A percentile compares a stretch with the other conserved stretches of the same genome.
phyloP scores from a whole-genome alignment of 2,888 invertebrate species.

The Nephrocerus scutellatus region DNA sequence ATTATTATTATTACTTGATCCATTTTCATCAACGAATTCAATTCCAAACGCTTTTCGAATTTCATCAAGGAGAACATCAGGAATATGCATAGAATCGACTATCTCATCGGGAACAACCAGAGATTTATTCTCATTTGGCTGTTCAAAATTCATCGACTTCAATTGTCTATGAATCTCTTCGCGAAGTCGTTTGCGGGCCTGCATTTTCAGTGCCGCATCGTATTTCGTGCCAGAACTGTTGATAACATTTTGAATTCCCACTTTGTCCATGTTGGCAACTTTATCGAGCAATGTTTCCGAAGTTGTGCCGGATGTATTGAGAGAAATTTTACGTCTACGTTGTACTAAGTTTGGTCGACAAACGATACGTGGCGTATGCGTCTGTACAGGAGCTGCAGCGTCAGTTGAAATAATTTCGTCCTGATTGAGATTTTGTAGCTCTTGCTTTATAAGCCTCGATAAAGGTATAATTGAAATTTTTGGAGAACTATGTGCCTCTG shows the following conservation, averaged over 20 bases:
- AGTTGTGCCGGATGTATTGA: conserved; percentile 25
- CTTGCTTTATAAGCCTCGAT: conserved; percentile 29
- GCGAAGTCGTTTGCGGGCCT: conserved; percentile 38
- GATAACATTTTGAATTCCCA: conserved; percentile 41
- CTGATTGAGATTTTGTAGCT: conserved; percentile 25
- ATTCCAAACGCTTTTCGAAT: conserved; percentile 41
- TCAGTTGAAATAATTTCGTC: conserved; percentile 16
- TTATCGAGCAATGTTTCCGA: conserved; percentile 31
- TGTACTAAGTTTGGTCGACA: conserved; percentile 27
- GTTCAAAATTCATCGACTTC: conserved; percentile 34
- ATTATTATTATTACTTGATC: not conserved
- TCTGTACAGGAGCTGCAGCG: too few relatives aligned
- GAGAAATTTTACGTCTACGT: conserved; percentile 27
- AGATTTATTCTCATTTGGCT: conserved; percentile 23
- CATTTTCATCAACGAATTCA: conserved; percentile 25
- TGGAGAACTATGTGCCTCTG: too few relatives aligned
- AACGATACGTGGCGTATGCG: conserved; percentile 10
- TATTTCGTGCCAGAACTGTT: conserved; percentile 43
- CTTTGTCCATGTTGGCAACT: conserved; percentile 42
- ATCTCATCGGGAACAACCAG: conserved; percentile 39
- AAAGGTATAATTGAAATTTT: conserved; percentile 37
- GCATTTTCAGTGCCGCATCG: conserved; percentile 39
- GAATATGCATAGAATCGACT: conserved; percentile 40
- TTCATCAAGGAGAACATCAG: conserved; percentile 36
- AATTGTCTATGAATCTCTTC: conserved; percentile 42